Evolutionary conservation across 2,797 vertebrate species (phyloP).

Genomic region (Botia almorhae): DNA sequence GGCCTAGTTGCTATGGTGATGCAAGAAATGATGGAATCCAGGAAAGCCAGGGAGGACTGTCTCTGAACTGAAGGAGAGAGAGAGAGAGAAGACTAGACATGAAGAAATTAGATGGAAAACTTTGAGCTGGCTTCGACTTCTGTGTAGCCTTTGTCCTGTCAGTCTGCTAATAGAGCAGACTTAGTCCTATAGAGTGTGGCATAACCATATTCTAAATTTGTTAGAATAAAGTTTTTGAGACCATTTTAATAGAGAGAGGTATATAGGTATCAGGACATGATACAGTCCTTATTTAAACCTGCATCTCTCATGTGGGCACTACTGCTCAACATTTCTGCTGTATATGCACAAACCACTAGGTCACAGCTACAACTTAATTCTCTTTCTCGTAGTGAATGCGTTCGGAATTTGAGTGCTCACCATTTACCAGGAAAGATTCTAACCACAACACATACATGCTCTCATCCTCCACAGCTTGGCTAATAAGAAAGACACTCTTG

Average conservation of each 20-base stretch:
- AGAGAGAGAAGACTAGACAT: constrained; percentile 58
- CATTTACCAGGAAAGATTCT: constrained; percentile 22
- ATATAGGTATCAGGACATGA: background rate
- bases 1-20: constrained; percentile 74
- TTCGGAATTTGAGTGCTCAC: constrained; percentile 65
- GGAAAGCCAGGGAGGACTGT: constrained; percentile 64
- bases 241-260: background rate
- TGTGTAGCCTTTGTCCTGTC: constrained; percentile 9
- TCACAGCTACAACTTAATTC: constrained; percentile 33
- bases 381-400: constrained; percentile 59
- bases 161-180: background rate
- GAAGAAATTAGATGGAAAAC: constrained; percentile 46
- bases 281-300: background rate
- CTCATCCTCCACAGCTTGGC: constrained; percentile 55
- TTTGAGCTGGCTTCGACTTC: constrained; percentile 15
- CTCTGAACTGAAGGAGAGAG: background rate
- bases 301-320: background rate
- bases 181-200: background rate
- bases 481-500: constrained; percentile 72
- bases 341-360: background rate
- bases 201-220: background rate
- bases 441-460: constrained; percentile 41
- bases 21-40: constrained; percentile 78
- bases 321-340: background rate
- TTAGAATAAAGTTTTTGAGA: background rate